phyloP scores from a whole-genome alignment of 2,888 invertebrate genomes.

The Anorthoa munda region DNA sequence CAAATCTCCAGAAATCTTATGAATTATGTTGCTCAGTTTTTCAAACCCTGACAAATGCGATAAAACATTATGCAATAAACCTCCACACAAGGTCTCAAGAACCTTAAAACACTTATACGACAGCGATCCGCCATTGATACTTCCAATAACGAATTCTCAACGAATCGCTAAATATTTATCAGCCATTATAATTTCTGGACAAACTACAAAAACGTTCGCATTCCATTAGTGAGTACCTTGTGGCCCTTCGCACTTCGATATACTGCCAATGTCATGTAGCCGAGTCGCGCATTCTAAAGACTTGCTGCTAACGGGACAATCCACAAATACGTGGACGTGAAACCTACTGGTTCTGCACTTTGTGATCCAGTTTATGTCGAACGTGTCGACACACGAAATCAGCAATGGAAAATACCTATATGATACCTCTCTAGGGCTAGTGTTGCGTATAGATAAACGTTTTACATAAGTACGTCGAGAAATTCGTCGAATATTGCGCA shows the following conservation, averaged over 20 bases:
- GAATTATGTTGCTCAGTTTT: background rate
- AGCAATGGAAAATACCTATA: slow-evolving; percentile 52
- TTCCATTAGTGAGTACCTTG: slow-evolving; percentile 53
- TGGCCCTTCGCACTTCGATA: slow-evolving; percentile 35
- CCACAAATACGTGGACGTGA: slow-evolving; percentile 42
- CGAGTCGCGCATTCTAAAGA: slow-evolving; percentile 63
- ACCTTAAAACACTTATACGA: slow-evolving; percentile 53
- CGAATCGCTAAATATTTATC: slow-evolving; percentile 65
- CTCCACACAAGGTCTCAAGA: slow-evolving; percentile 43
- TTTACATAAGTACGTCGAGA: slow-evolving; percentile 26
- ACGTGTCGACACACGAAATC: slow-evolving; percentile 54
- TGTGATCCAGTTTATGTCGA: slow-evolving; percentile 53
- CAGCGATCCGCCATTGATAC: slow-evolving; percentile 46
- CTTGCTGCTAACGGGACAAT: slow-evolving; percentile 60
- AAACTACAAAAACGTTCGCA: slow-evolving; percentile 62
- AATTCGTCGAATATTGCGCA: slow-evolving; percentile 25
- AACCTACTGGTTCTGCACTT: slow-evolving; percentile 63
- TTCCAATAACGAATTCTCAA: slow-evolving; percentile 50
- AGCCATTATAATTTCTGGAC: slow-evolving; percentile 63
- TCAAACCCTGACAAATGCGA: background rate
- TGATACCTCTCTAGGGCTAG: slow-evolving; percentile 30
- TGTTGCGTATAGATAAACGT: slow-evolving; percentile 19
- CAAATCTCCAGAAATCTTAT: background rate
- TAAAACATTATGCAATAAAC: slow-evolving; percentile 36
- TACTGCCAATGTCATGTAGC: slow-evolving; percentile 67